Base-by-base conservation (phyloP, 2,113 vertebrate species). In the Trematomus loennbergii region DNA sequence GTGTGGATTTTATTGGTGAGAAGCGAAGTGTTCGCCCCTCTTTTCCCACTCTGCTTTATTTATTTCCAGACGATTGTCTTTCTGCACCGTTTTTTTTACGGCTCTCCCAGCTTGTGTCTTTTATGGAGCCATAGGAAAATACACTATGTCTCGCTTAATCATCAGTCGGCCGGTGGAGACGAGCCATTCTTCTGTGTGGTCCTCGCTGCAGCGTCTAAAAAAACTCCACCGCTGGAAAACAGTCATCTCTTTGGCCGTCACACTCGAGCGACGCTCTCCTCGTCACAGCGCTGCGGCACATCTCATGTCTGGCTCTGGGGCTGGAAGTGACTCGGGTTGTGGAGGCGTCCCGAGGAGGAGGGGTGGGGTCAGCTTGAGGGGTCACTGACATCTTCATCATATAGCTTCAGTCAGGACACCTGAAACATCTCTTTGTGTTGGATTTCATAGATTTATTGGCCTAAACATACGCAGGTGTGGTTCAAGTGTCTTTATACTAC, bases 151-250 rank as follows among this genome's bases (percentile, higher is more conserved):
- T 91, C 71, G 86, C 90, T 91, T 94, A 90, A 94, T 93, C 90
- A 88, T 94, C 90, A 81, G 81, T 81, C 76, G 52, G 90, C 77
- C 75, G 16, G 75, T 84, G 90, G 86, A 90, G 74, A 85, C 84
- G 64, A 84, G 86, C 90, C 89, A 70, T 82, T 86, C 85, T 85
- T 75, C 87, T 93, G 95, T 95, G 95, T 95, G 95, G 94, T 95
- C 95, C 84, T 49, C 22, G 33, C 74, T 82, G 45, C 79, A 71
- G 69, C 55, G 64, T 77, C 78, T 53, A 88, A 85, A 77, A 77
- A 82, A 87, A 63, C 70, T 81, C 79, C 80, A 73, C 77, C 43
- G 78, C 83, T 89, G 92, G 92, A 93, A 93, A 89, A 89, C 93
- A 91, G 88, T 93, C 91, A 88, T 94, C 90, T 91, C 87, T 88